Conservation (phyloP, 2,797 vertebrate species). For the Sylvia borin region DNA sequence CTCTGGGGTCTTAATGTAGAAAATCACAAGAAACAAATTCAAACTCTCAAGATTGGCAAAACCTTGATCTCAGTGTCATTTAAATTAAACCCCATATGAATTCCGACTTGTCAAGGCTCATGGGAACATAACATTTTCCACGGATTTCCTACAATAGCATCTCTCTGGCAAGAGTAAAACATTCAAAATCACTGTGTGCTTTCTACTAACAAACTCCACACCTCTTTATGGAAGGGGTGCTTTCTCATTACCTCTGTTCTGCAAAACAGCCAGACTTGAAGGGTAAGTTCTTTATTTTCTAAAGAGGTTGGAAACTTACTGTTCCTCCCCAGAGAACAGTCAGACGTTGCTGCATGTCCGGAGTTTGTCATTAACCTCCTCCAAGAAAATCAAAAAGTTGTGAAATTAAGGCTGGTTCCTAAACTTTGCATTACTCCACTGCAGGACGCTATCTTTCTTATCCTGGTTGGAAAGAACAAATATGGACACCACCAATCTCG, state of each 20-base stretch:
- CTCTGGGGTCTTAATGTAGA: not conserved
- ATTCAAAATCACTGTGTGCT: not conserved
- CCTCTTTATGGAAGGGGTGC: not conserved
- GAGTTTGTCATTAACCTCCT: not conserved
- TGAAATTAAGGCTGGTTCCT: not conserved
- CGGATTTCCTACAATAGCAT: not conserved
- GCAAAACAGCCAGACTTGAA: not conserved
- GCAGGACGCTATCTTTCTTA: not conserved
- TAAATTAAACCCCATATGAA: not conserved
- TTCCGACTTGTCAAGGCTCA: not conserved
- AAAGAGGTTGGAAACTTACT: not conserved
- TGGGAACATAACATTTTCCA: not conserved
- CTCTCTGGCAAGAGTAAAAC: not conserved
- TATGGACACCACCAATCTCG: not conserved
- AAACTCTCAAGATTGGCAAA: not conserved
- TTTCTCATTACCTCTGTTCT: not conserved
- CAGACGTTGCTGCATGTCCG: accelerated
- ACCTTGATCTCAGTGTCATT: not conserved
- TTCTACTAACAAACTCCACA: not conserved
- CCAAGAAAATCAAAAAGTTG: not conserved
- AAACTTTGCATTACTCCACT: not conserved
- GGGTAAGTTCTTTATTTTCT: not conserved
- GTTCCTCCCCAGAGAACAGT: not conserved
- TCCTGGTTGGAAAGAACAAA: not conserved
- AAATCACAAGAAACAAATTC: not conserved